Conservation (phyloP, 1,140 invertebrate genomes). For the Euwallacea similis region DNA sequence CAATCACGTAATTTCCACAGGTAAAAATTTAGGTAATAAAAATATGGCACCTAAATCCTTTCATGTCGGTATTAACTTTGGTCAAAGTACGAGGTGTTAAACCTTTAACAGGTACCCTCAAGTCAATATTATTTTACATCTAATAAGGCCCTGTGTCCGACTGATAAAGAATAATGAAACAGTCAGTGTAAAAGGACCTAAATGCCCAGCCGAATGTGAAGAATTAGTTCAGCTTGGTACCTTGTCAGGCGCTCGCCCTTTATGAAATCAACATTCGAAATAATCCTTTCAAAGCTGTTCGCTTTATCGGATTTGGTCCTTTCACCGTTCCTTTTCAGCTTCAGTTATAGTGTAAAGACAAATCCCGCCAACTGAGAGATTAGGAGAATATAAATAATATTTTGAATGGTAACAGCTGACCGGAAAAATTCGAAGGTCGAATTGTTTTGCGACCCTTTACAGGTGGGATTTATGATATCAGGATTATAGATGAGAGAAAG, state of each 20-base stretch:
- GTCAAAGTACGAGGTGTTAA: too few species aligned
- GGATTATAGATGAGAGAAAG: too few species aligned
- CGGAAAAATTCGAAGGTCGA: background rate
- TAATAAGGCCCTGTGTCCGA: background rate
- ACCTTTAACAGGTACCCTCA: too few species aligned
- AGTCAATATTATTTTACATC: background rate
- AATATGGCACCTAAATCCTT: background rate
- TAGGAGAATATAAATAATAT: conserved; percentile 20
- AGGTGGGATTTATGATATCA: too few species aligned
- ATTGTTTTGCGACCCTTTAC: too few species aligned
- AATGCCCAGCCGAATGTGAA: conserved; percentile 16
- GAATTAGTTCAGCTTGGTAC: conserved; percentile 29
- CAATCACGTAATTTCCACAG: background rate
- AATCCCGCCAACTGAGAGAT: conserved; percentile 15
- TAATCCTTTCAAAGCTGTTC: conserved; percentile 32
- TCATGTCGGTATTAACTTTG: background rate
- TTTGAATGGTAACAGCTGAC: conserved; percentile 24
- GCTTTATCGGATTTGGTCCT: conserved; percentile 19
- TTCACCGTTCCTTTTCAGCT: conserved; percentile 23
- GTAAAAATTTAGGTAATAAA: background rate
- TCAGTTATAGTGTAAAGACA: conserved; percentile 12
- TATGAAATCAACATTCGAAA: conserved; percentile 28
- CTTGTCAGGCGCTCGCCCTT: conserved; percentile 27
- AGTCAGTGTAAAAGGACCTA: background rate
- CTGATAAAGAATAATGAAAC: background rate